phyloP scores from a whole-genome alignment of 2,113 vertebrate species.

The Hassar affinis region DNA sequence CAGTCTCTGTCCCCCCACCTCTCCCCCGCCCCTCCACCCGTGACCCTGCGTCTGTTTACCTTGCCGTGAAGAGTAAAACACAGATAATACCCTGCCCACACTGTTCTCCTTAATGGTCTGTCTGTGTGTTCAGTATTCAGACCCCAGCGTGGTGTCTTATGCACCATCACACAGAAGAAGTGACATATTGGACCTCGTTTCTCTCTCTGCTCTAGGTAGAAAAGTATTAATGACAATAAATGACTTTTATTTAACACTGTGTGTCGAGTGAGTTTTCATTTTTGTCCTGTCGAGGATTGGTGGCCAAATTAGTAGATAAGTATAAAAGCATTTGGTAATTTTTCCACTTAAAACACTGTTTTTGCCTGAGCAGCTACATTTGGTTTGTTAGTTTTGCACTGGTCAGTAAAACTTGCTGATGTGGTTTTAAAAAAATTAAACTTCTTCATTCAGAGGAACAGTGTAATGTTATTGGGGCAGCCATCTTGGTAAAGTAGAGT shows the following conservation, averaged over 20 bases:
- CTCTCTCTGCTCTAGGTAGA: conserved; percentile 71
- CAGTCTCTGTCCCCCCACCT: background rate
- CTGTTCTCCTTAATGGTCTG: conserved; percentile 44
- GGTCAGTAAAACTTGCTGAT: background rate
- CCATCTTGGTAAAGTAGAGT: no score
- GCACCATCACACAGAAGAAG: conserved; percentile 70
- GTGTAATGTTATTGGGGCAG: background rate
- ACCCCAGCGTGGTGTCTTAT: conserved; percentile 63
- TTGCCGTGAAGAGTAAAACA: conserved; percentile 75
- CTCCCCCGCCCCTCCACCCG: background rate
- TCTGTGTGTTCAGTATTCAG: conserved; percentile 55
- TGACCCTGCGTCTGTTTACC: conserved; percentile 57
- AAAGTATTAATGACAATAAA: conserved; percentile 78
- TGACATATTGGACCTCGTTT: conserved; percentile 74
- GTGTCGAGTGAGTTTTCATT: conserved; percentile 31
- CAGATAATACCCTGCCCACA: conserved; percentile 56
- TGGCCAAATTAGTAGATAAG: background rate
- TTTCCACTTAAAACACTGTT: background rate
- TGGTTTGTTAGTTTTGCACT: background rate
- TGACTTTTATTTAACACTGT: conserved; percentile 79
- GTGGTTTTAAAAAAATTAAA: background rate
- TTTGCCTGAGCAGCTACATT: background rate
- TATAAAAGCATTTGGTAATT: background rate
- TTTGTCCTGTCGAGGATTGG: conserved; percentile 12
- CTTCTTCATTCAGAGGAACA: no score